phyloP scores from a whole-genome alignment of 2,113 vertebrate genomes.

The Cyanoramphus novaezelandiae region DNA sequence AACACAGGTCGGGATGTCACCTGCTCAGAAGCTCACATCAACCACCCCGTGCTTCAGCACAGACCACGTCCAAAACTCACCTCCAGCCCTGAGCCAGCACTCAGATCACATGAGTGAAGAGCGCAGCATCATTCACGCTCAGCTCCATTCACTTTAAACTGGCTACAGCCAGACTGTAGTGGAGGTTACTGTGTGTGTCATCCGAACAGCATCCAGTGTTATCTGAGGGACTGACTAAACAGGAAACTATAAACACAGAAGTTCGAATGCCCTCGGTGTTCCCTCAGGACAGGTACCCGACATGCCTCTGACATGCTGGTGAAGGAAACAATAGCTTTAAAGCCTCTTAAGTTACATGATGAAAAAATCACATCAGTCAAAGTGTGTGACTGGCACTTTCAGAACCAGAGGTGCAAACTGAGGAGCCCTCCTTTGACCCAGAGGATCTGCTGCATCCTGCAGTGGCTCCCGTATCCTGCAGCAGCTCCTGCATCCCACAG shows the following conservation, averaged over 20 bases:
- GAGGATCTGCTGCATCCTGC: background rate
- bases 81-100: background rate
- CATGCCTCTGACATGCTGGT: background rate
- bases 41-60: background rate
- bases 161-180: background rate
- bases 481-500: too few species aligned
- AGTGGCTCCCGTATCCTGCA: too few species aligned
- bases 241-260: background rate
- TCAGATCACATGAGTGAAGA: rapidly evolving
- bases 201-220: background rate
- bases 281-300: background rate
- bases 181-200: background rate
- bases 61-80: rapidly evolving
- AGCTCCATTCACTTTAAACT: background rate
- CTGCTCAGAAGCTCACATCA: background rate
- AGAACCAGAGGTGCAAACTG: background rate
- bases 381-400: background rate
- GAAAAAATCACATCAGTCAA: background rate
- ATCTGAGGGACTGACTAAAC: background rate
- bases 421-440: background rate
- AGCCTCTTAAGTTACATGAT: background rate
- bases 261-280: background rate
- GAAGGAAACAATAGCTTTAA: background rate
- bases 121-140: background rate
- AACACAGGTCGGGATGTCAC: background rate